Evolutionary conservation across 1,140 invertebrate genomes (phyloP).

Genomic region (Drosophila ficusphila): DNA sequence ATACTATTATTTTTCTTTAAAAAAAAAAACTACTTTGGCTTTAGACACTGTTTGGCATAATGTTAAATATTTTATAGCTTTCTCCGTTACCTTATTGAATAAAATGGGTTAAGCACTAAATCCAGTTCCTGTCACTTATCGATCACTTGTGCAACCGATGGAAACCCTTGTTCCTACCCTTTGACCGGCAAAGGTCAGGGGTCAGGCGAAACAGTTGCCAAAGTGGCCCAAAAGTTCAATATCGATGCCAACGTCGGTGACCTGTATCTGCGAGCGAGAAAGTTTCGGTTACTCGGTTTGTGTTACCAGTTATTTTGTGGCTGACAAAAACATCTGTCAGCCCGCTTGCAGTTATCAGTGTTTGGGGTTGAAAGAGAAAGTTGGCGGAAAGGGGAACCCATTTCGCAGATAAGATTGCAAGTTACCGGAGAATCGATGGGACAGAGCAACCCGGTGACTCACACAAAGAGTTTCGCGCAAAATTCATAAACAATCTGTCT

Average conservation of each 20-base stretch:
- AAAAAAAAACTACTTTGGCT: too few species aligned
- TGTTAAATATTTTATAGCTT: too few species aligned
- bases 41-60: too few species aligned
- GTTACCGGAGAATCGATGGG: neutral
- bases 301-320: conserved; percentile 14
- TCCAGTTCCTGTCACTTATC: neutral
- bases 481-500: conserved; percentile 1
- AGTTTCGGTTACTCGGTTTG: conserved; percentile 22
- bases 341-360: conserved; percentile 33
- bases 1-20: too few species aligned
- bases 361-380: neutral
- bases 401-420: conserved; percentile 34
- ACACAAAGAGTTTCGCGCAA: conserved; percentile 20
- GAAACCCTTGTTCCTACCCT: neutral
- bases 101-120: neutral
- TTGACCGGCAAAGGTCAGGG: conserved; percentile 31
- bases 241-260: conserved; percentile 20
- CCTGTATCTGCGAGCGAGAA: conserved; percentile 27
- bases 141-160: conserved; percentile 14
- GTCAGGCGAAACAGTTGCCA: conserved; percentile 26
- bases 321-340: conserved; percentile 23
- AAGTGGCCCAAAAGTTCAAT: conserved; percentile 33
- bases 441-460: conserved; percentile 6
- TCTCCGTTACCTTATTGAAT: neutral
- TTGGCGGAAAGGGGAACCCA: neutral